These are phyloP conservation scores for Tinea semifulvella DNA, from an alignment of 2,888 invertebrate genomes.

Conservation along the genomic window DNA sequence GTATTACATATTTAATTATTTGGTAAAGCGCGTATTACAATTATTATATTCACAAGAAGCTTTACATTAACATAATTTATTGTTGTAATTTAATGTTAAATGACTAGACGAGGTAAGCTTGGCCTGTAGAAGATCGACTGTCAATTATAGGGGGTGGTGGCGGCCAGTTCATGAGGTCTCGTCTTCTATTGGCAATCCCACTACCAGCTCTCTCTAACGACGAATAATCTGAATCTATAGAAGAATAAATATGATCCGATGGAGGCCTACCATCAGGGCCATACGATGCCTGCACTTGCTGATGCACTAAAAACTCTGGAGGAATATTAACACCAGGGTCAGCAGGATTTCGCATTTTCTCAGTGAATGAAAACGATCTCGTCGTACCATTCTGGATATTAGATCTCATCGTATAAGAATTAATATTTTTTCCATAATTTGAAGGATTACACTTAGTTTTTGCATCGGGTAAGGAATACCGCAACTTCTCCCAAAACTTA, in stretches of 20 bases:
- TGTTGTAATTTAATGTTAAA: slow-evolving; percentile 13
- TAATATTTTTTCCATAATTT: slow-evolving; percentile 81
- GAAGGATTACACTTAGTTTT: slow-evolving; percentile 51
- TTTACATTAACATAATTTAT: slow-evolving; percentile 11
- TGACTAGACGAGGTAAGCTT: slow-evolving; percentile 63
- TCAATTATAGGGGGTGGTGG: slow-evolving; percentile 54
- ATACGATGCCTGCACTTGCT: slow-evolving; percentile 51
- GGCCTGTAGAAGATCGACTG: slow-evolving; percentile 48
- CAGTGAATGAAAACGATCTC: slow-evolving; percentile 68
- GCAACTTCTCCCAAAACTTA: slow-evolving; percentile 92
- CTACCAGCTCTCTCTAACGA: slow-evolving; percentile 77
- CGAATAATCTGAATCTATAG: slow-evolving; percentile 89
- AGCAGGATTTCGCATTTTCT: slow-evolving; percentile 47
- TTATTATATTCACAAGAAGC: slow-evolving; percentile 14
- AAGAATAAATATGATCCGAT: slow-evolving; percentile 89
- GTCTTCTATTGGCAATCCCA: slow-evolving; percentile 44
- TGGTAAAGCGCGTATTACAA: slow-evolving; percentile 60
- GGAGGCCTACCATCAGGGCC: slow-evolving; percentile 74
- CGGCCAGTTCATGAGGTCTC: slow-evolving; percentile 57
- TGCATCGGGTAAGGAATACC: slow-evolving; percentile 86
- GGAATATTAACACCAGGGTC: slow-evolving; percentile 70
- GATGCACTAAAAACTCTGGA: slow-evolving; percentile 58
- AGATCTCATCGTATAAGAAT: slow-evolving; percentile 81
- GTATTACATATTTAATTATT: slow-evolving; percentile 48
- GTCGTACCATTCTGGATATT: slow-evolving; percentile 68